Conservation (phyloP, 1,140 invertebrate species). For the Macrobrachium nipponense region DNA sequence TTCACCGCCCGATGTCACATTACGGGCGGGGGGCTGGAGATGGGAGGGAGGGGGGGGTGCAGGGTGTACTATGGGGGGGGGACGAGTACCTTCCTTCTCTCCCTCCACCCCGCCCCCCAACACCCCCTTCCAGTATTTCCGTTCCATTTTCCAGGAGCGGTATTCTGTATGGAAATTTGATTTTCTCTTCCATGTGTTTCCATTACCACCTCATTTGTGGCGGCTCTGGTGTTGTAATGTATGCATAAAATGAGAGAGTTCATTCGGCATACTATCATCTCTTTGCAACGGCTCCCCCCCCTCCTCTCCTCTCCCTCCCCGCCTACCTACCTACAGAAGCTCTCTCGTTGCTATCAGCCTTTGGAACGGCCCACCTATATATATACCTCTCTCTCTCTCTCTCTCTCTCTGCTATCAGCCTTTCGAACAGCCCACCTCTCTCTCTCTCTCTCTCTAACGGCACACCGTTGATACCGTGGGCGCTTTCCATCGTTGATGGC, state of each 20-base stretch:
- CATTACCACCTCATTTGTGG: constrained; percentile 56
- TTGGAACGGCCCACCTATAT: too few relatives aligned
- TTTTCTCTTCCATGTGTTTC: constrained; percentile 52
- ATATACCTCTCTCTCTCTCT: not conserved
- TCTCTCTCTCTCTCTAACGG: not conserved
- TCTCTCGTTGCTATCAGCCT: too few relatives aligned
- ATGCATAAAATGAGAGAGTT: constrained; percentile 32
- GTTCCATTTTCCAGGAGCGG: constrained; percentile 47
- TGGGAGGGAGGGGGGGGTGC: too few relatives aligned
- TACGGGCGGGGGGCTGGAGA: too few relatives aligned
- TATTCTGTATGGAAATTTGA: constrained; percentile 57
- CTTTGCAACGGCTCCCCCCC: not conserved
- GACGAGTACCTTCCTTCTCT: not conserved
- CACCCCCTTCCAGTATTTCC: constrained; percentile 31
- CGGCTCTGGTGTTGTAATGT: constrained; percentile 40
- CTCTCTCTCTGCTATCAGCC: not conserved
- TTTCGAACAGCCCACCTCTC: too few relatives aligned
- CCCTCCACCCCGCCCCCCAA: not conserved
- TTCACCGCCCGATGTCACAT: too few relatives aligned
- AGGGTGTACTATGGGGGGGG: too few relatives aligned
- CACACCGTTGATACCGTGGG: too few relatives aligned
- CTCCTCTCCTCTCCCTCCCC: not conserved
- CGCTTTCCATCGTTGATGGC: too few relatives aligned
- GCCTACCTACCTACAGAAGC: not conserved
- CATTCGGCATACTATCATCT: not conserved